A percentile compares a stretch with the other conserved stretches of the same genome.
Conservation (phyloP, 2,888 invertebrate genomes). For the Yponomeuta cagnagella region DNA sequence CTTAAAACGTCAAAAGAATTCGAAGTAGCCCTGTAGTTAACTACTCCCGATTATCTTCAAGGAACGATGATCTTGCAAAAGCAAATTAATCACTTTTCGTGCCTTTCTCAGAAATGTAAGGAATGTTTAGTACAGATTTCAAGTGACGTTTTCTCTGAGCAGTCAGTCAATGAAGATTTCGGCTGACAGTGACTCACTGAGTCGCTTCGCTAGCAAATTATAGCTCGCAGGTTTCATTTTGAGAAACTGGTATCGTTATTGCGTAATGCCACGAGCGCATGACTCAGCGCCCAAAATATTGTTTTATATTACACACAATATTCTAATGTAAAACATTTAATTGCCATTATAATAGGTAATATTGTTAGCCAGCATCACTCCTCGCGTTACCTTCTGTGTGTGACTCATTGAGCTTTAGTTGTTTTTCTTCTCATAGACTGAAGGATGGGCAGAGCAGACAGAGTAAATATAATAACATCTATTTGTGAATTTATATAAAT, state of each 20-base stretch:
- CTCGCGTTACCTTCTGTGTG: slow-evolving; percentile 26
- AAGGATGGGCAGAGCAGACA: too few species aligned
- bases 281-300: slow-evolving; percentile 63
- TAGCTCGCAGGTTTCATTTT: slow-evolving; percentile 47
- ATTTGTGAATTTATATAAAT: too few species aligned
- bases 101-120: too few species aligned
- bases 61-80: too few species aligned
- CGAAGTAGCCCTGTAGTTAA: too few species aligned
- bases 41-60: too few species aligned
- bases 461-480: too few species aligned
- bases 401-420: too few species aligned
- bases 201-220: slow-evolving; percentile 30
- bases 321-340: slow-evolving; percentile 16
- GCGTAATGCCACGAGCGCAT: slow-evolving; percentile 52
- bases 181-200: slow-evolving; percentile 47
- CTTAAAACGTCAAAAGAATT: too few species aligned
- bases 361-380: slow-evolving; percentile 16
- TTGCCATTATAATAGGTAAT: slow-evolving; percentile 13
- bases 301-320: slow-evolving; percentile 25
- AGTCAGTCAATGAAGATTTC: slow-evolving; percentile 15
- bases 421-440: too few species aligned
- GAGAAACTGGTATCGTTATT: slow-evolving; percentile 61
- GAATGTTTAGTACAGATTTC: too few species aligned
- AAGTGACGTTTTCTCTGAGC: not conserved
- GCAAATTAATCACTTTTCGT: too few species aligned